Base-by-base conservation (phyloP, 64 coral and sea anemone species). In the Porites australiensis region DNA sequence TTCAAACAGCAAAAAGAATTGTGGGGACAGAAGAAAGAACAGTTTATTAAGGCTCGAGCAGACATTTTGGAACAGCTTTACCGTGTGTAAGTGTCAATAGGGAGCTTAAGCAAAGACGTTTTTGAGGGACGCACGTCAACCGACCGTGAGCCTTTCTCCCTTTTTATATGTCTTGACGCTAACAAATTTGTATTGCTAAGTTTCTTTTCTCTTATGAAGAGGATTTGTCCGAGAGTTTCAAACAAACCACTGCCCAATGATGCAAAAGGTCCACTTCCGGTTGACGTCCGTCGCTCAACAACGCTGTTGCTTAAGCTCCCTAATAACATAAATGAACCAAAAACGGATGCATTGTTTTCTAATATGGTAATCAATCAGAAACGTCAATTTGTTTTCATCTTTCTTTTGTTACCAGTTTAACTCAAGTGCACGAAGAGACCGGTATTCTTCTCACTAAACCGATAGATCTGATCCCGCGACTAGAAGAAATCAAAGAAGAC, bases 371-470 rank as follows among this genome's bases (percentile, higher is more conserved):
- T 23, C 44, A 72, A 72, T 45, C 70, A 23, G 8, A 23, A 45
- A 5, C 70, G 6, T 4, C 69, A 3, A 23, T 72, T 72, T 72
- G 8, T 45, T 23, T 45, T 7, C n/a, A n/a, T n/a, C n/a, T n/a
- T n/a, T 9, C 18, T 73, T 73, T 73, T 73, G 20, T 16, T 73
- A 73, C 6, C 72, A 98, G 95, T 77, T 71, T 98, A 50, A 98
- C 95, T 69, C 82, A 89, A 79, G 82, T 94, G 1, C 86, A 90
- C 59, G 88, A 98, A 82, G 95, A 98, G 50, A 80, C 92, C 1
- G 95, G 91, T 0, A 70, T 98, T 23, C 60, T 98, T 5, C 82
- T 98, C 5, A 87, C 88, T 3, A 89, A 87, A 55, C 95, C 95
- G 1, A 79, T 79, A 55, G 88, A 94, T 16, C 61, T 94, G 65